Base-by-base conservation (phyloP, 2,797 vertebrate species). In the Sebastes iracundus region DNA sequence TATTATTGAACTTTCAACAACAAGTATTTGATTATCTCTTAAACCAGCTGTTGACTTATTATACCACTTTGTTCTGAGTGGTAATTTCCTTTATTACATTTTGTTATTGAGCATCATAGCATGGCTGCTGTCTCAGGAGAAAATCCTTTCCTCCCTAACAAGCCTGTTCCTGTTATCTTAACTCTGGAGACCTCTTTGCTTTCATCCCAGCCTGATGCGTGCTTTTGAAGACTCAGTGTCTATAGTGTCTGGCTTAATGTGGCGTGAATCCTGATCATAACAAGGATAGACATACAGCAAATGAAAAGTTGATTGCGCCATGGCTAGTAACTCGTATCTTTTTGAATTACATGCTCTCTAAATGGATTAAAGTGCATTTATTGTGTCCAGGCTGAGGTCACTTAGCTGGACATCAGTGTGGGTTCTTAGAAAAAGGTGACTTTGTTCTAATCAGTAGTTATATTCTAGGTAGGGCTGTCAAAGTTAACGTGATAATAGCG, bases 111-210 rank as follows among this genome's bases (percentile, higher is more conserved):
- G 79, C 77, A 61, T 76, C 38, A 30, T 56, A 79, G 80, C 67
- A 63, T 3, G n/a, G 63, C 69, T 68, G 60, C 35, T 59, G 64
- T 88, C 79, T 87, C 84, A 72, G 64, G 81, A 88, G 87, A 75
- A 38, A 35, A 58, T 79, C 53, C 55, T 69, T 69, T 84, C 56
- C 53, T 66, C 55, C 72, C 62, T 73, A 82, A 90, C 83, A 85
- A 84, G 79, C 73, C 68, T 65, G 32, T 88, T 88, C 83, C 82
- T 88, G 79, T 91, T 86, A 56, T 85, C 59, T 72, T 78, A 75
- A 79, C 88, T 76, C 78, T 32, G 60, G 79, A 74, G 87, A 90
- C 81, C 53, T 81, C 27, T 84, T 83, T 83, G 33, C 83, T 89
- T 86, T 86, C 83, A 91, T 86, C 78, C 75, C 76, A 90, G 79